These are phyloP conservation scores for Paramisgurnus dabryanus DNA, from an alignment of 2,113 vertebrate genomes.

Conservation along the genomic window DNA sequence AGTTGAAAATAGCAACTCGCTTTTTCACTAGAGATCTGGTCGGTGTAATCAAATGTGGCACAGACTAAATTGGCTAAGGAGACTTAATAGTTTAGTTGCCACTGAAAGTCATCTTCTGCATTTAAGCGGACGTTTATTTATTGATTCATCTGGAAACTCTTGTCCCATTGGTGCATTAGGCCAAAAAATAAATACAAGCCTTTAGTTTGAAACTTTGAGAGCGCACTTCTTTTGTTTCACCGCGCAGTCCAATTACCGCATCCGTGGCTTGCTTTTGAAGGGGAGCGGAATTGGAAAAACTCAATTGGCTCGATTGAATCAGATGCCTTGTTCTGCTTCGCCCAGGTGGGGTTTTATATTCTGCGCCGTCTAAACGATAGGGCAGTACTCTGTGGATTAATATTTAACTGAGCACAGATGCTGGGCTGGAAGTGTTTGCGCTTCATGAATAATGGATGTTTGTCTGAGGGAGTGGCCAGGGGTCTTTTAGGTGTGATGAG, in stretches of 20 bases:
- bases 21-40: conserved; percentile 36
- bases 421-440: conserved; percentile 73
- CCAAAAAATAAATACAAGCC: background rate
- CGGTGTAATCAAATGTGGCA: conserved; percentile 48
- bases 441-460: conserved; percentile 72
- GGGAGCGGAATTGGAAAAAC: conserved; percentile 3
- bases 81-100: conserved; percentile 36
- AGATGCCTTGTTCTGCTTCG: background rate
- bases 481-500: conserved; percentile 60
- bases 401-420: conserved; percentile 78
- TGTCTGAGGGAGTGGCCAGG: conserved; percentile 62
- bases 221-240: background rate
- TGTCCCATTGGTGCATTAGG: conserved; percentile 10
- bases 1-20: conserved; percentile 29
- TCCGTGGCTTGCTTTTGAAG: background rate
- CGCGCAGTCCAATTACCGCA: conserved; percentile 1
- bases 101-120: conserved; percentile 25
- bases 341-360: conserved; percentile 29
- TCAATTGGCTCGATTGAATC: conserved; percentile 4
- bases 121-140: conserved; percentile 25
- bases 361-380: conserved; percentile 58
- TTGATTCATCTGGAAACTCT: conserved; percentile 1
- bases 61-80: conserved; percentile 28
- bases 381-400: conserved; percentile 66
- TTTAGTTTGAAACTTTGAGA: background rate